These are phyloP conservation scores for Caenorhabditis brenneri DNA, from an alignment of 1,140 invertebrate species.

Conservation along the genomic window DNA sequence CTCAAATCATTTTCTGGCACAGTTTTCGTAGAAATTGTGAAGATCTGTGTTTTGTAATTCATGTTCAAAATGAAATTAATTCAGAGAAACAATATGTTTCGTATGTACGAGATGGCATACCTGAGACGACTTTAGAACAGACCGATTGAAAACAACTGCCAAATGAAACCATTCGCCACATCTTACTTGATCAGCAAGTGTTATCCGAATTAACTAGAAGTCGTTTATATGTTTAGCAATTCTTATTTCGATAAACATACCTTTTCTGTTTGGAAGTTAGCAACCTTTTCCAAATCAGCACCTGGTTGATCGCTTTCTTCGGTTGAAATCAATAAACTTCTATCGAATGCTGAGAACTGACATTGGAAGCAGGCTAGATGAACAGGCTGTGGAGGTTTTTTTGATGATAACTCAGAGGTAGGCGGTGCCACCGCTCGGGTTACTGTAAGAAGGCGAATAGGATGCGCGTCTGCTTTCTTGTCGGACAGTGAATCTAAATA, in stretches of 20 bases:
- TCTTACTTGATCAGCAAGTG: constrained; percentile 58
- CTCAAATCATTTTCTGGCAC: background rate
- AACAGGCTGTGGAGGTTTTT: background rate
- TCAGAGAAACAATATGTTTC: background rate
- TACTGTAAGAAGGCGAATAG: constrained; percentile 86
- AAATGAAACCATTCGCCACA: constrained; percentile 67
- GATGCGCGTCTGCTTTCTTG: constrained; percentile 86
- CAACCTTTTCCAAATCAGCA: constrained; percentile 53
- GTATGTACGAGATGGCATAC: background rate
- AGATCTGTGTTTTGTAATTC: constrained; percentile 16
- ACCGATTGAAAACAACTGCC: constrained; percentile 61
- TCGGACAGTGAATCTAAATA: constrained; percentile 95
- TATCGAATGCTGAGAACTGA: constrained; percentile 57
- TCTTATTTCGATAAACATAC: background rate
- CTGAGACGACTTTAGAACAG: constrained; percentile 59
- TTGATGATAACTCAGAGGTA: constrained; percentile 59
- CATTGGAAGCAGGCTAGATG: constrained; percentile 55
- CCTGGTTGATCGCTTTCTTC: constrained; percentile 54
- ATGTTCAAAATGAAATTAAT: too few species aligned
- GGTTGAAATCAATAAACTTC: constrained; percentile 57
- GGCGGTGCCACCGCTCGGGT: constrained; percentile 77
- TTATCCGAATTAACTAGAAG: constrained; percentile 52
- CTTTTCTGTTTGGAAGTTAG: constrained; percentile 48
- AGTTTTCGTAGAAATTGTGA: background rate
- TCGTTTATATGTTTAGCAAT: background rate